Evolutionary conservation across 2,888 invertebrate genomes (phyloP).

Genomic region (Ganaspis brasiliensis): DNA sequence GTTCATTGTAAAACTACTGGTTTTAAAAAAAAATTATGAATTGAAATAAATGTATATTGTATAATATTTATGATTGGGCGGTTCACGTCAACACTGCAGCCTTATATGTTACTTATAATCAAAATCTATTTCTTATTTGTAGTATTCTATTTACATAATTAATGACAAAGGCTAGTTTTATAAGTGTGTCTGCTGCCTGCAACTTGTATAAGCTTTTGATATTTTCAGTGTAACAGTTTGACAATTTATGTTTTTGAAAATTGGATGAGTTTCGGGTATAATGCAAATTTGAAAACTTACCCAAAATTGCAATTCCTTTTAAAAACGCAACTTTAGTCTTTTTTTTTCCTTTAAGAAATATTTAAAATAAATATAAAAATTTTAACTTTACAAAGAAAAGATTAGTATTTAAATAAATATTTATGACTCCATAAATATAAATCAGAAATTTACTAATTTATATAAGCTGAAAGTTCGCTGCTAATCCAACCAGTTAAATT

Average conservation of each 20-base stretch:
- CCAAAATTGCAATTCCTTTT: neutral
- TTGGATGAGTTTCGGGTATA: conserved; percentile 57
- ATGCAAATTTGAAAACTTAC: conserved; percentile 5
- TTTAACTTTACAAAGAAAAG: no score
- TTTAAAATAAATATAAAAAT: no score
- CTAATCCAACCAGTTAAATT: no score
- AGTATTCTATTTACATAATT: conserved; percentile 67
- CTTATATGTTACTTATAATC: conserved; percentile 62
- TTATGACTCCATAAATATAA: no score
- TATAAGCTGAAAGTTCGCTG: no score
- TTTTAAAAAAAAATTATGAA: conserved; percentile 35
- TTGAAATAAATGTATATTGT: conserved; percentile 11
- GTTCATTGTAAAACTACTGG: conserved; percentile 36
- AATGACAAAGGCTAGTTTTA: conserved; percentile 69
- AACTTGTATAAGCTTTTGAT: conserved; percentile 71
- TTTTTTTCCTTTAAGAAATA: no score
- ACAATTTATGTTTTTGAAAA: conserved; percentile 72
- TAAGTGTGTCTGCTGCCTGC: conserved; percentile 70
- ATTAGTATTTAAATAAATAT: no score
- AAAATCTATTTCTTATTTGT: conserved; percentile 60
- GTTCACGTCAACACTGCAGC: conserved; percentile 67
- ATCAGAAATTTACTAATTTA: no score
- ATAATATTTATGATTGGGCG: conserved; percentile 60
- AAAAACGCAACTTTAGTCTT: no score
- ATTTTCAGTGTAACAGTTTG: conserved; percentile 67